Percentiles rank a stretch among this genome's conserved stretches.
phyloP scores from a whole-genome alignment of 2,113 vertebrate genomes.

The Erythrolamprus reginae region DNA sequence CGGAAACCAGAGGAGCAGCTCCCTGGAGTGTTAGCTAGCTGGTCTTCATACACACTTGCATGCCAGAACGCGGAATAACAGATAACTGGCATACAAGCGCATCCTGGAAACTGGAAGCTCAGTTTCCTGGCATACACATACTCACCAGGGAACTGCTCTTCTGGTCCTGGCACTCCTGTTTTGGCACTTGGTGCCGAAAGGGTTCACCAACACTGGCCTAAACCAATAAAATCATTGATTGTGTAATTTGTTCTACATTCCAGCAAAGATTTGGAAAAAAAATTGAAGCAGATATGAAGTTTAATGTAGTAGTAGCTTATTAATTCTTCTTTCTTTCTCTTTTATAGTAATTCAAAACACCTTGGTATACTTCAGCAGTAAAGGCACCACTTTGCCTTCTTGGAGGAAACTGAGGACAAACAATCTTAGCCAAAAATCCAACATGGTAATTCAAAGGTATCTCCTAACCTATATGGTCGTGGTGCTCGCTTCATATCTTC shows the following conservation, averaged over 20 bases:
- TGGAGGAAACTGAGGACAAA: neutral
- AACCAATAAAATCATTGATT: neutral
- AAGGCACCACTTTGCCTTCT: constrained; percentile 1
- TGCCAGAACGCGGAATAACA: too few relatives aligned
- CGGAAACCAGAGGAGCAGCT: too few relatives aligned
- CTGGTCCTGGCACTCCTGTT: too few relatives aligned
- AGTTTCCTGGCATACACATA: too few relatives aligned
- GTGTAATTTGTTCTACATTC: neutral
- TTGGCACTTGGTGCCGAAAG: too few relatives aligned
- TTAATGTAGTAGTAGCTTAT: fast-evolving
- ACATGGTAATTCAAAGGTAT: constrained; percentile 72
- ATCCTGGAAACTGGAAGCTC: too few relatives aligned
- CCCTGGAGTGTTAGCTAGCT: too few relatives aligned
- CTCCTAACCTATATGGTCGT: constrained; percentile 51
- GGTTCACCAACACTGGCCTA: neutral
- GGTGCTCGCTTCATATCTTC: constrained; percentile 71
- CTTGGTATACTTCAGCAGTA: neutral
- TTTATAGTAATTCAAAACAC: constrained; percentile 58
- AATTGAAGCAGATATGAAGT: fast-evolving
- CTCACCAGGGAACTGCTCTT: too few relatives aligned
- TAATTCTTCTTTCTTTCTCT: neutral
- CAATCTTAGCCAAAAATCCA: constrained; percentile 35
- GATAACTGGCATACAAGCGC: too few relatives aligned
- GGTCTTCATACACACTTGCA: too few relatives aligned
- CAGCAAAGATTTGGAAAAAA: neutral